Evolutionary conservation across 1,140 invertebrate species (phyloP).

Genomic region (Palaemon carinicauda): DNA sequence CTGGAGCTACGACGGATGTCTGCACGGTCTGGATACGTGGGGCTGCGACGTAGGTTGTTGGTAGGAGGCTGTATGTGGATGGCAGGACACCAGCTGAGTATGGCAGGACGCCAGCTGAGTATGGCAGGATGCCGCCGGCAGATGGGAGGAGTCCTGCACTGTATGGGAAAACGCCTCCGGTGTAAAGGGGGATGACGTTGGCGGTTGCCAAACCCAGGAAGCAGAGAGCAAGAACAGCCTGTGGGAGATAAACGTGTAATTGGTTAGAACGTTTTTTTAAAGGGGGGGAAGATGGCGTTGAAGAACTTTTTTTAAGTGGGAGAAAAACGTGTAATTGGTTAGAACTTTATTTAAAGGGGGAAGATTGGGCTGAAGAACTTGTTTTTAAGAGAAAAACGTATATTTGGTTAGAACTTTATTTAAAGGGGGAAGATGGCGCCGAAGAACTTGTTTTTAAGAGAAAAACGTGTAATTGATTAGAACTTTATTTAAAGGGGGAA

Average conservation of each 20-base stretch:
- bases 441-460: too few species aligned
- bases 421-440: too few species aligned
- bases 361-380: too few species aligned
- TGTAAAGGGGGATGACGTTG: slow-evolving; percentile 3
- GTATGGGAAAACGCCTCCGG: neutral
- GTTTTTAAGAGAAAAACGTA: too few species aligned
- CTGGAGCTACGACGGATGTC: slow-evolving; percentile 11
- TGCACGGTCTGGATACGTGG: neutral
- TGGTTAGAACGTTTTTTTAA: neutral
- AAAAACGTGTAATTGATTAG: too few species aligned
- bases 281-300: too few species aligned
- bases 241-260: neutral
- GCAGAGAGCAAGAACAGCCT: slow-evolving; percentile 17
- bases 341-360: too few species aligned
- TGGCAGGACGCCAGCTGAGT: neutral
- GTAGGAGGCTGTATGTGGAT: neutral
- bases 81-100: neutral
- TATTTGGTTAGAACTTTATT: too few species aligned
- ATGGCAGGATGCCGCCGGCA: neutral
- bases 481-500: too few species aligned
- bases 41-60: neutral
- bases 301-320: too few species aligned
- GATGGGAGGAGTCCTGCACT: neutral
- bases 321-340: too few species aligned
- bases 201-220: slow-evolving; percentile 14